Base-by-base conservation (phyloP, 2,888 invertebrate genomes). In the Agriotes lineatus region DNA sequence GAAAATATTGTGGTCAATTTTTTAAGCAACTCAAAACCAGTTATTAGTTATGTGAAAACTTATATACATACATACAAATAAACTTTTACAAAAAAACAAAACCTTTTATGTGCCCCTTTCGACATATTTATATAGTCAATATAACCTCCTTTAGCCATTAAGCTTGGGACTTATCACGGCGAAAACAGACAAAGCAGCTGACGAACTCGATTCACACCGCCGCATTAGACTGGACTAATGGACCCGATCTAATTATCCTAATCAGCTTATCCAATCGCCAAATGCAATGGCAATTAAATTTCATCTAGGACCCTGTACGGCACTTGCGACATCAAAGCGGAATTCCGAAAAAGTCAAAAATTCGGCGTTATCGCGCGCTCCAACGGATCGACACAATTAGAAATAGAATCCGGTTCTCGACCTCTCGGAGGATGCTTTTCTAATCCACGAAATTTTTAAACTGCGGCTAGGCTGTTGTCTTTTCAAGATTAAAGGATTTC, bases 221-320 rank as follows among this genome's bases (percentile, higher is more conserved):
- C 33, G 61, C 10, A 50, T 20, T 20, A 61, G 50, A 48, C 37
- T 50, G 50, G 35, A 33, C 61, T 50, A 61, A 61, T 61, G 61
- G 50, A 50, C 61, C 22, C 37, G 50, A 61, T 61, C 35, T 61
- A 61, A 61, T 61, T 22, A 33, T 20, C 12, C 20, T 61, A 61
- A 61, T 50, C 61, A 61, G 61, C 61, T 61, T 61, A 61, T 50
- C 50, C 61, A 61, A 48, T 61, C 61, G n/a, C 48, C 61, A 22
- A 30, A 48, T 61, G 25, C 48, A 50, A 50, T 50, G 50, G 48
- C 61, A 61, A 61, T 61, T 50, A 45, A 35, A 45, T 52, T 52
- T 22, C 22, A 30, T 44, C 58, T 58, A 39, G 14, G 44, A 44
- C 39, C 16, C 33, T 45, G 16, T 59, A 59, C 19, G 18, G 22